Evolutionary conservation across 2,888 invertebrate species (phyloP), one percentile per base, ranked within the genome.

Genomic region (Dasysyrphus tricinctus): DNA sequence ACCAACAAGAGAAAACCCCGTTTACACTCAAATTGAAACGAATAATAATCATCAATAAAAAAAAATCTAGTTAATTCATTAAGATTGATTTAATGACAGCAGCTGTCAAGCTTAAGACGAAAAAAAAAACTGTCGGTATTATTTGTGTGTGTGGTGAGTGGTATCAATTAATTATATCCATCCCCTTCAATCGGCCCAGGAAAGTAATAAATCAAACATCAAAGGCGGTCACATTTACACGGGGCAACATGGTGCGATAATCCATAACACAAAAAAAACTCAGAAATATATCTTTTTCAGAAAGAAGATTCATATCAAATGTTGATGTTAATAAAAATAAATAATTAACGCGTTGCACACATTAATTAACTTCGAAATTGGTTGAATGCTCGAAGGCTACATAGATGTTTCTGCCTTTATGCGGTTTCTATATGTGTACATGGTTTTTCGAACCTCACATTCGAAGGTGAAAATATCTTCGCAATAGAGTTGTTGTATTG

Each of bases 141-240:
- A n/a, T 39, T 14, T 16, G 39, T 39, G 39, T 24, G 16, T 80
- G 80, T 67, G 85, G 16, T 73, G n/a, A n/a, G n/a, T n/a, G n/a
- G 84, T 54, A 85, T 80, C 73, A 57, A 81, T 81, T 78, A 77
- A 77, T 65, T 47, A 77, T 16, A n/a, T 34, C 44, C 16, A 34
- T 65, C 65, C 34, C 34, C 14, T 65, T 49, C 65, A 49, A 47
- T 49, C 67, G 63, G 49, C 54, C 57, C 44, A 61, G 78, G 51
- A 24, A 63, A 47, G 82, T 34, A 82, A 86, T 86, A 86, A 86
- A 86, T 86, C 86, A 86, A 54, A 78, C 65, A 72, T 86, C 78
- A 86, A 82, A 86, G 78, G 70, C 70, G 51, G 57, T 54, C 78
- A 73, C 51, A 56, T 70, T 51, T 75, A 49, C 69, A 70, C 39